A percentile compares a stretch with the other conserved stretches of the same genome.
These are phyloP conservation scores for Atherinosoma microstoma DNA, from an alignment of 2,797 vertebrate genomes.

Conservation along the genomic window DNA sequence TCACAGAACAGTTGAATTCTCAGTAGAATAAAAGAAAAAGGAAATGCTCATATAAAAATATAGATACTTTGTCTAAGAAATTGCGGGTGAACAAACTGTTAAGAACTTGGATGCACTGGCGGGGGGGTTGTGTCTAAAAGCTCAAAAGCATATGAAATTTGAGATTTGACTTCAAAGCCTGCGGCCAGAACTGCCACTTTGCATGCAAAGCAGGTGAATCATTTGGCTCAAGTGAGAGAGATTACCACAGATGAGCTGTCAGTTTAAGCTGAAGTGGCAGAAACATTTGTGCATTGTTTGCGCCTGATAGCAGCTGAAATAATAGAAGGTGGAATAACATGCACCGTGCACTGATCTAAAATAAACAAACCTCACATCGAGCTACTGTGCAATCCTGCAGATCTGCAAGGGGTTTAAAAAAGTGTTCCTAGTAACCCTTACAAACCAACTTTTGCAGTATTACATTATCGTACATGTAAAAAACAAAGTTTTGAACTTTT, in stretches of 20 bases:
- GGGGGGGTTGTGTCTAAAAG: neutral
- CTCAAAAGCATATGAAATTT: neutral
- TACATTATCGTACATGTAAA: conserved; percentile 9
- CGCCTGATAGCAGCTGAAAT: conserved; percentile 10
- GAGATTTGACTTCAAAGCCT: neutral
- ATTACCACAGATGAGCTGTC: neutral
- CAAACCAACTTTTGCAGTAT: neutral
- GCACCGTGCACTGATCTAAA: neutral
- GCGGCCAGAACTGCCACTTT: neutral
- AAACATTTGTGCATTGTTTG: conserved; percentile 4
- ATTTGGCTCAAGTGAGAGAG: conserved; percentile 13
- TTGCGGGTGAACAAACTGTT: neutral
- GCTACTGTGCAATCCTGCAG: conserved; percentile 5
- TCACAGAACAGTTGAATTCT: neutral
- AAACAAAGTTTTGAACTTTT: conserved; percentile 36
- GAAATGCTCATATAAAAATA: neutral
- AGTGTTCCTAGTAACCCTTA: neutral
- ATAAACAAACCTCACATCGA: neutral
- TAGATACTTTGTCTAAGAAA: neutral
- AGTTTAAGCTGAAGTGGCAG: conserved; percentile 12
- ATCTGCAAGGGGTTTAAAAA: conserved; percentile 7
- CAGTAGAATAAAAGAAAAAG: neutral
- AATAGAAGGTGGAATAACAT: conserved; percentile 3
- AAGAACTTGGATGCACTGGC: neutral
- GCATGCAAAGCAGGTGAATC: conserved; percentile 1